Conservation (phyloP, 2,888 invertebrate genomes). For the Temnothorax rugatulus region DNA sequence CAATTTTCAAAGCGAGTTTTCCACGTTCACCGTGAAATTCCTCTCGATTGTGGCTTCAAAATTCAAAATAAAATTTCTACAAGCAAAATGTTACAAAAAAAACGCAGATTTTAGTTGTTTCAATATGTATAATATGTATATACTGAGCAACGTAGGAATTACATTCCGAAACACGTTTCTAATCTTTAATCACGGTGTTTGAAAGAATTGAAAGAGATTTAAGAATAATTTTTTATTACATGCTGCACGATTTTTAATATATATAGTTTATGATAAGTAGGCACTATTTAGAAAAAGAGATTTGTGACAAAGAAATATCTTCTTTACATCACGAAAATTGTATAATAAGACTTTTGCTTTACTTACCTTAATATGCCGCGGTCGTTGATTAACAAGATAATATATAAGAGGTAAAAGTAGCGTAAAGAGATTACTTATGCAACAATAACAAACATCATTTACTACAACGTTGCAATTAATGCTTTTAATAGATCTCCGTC, state of each 20-base stretch:
- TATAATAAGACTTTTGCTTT: background rate
- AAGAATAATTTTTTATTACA: background rate
- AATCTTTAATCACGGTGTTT: no score
- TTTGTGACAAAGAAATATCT: background rate
- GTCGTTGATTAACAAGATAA: background rate
- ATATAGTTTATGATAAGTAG: background rate
- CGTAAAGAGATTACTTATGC: conserved; percentile 15
- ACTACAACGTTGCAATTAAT: conserved; percentile 71
- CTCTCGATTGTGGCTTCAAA: background rate
- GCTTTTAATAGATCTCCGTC: conserved; percentile 69
- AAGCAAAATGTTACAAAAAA: background rate
- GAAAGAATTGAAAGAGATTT: background rate
- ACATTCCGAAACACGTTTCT: background rate
- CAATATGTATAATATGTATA: no score
- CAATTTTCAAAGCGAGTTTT: conserved; percentile 4
- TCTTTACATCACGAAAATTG: background rate
- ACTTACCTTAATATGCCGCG: background rate
- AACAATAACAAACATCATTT: conserved; percentile 40
- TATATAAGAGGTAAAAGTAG: background rate
- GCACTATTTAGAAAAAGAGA: background rate
- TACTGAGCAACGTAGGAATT: background rate
- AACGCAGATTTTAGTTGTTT: conserved; percentile 2
- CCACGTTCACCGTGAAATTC: background rate
- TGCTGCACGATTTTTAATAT: background rate
- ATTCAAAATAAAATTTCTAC: background rate